Conservation (phyloP, 2,888 invertebrate genomes). For the Nomada hirtipes region DNA sequence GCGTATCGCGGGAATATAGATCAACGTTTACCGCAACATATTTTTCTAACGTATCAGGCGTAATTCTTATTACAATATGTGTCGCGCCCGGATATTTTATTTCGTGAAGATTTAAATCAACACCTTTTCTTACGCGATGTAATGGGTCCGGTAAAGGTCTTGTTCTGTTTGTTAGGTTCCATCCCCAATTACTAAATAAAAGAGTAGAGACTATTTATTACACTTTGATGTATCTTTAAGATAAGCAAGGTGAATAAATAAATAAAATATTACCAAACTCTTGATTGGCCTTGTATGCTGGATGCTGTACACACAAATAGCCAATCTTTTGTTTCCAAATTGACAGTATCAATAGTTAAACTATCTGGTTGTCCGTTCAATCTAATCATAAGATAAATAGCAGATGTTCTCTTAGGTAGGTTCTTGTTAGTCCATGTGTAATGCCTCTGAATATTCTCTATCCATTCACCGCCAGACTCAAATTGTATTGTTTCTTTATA, state of each 20-base stretch:
- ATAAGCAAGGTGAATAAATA: conserved; percentile 13
- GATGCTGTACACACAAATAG: conserved; percentile 90
- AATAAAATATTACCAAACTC: conserved; percentile 86
- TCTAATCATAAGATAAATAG: conserved; percentile 88
- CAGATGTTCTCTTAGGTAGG: conserved; percentile 85
- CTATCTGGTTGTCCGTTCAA: conserved; percentile 86
- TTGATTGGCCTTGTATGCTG: conserved; percentile 85
- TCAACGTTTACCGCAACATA: conserved; percentile 81
- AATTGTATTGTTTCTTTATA: conserved; percentile 82
- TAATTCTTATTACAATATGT: conserved; percentile 89
- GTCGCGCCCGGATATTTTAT: conserved; percentile 85
- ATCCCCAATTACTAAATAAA: conserved; percentile 85
- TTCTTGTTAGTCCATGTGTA: conserved; percentile 85
- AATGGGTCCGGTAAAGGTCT: conserved; percentile 85
- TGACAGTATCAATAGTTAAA: conserved; percentile 88
- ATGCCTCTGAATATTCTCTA: conserved; percentile 84
- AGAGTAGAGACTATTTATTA: conserved; percentile 71
- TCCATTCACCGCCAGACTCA: conserved; percentile 85
- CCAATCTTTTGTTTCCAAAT: conserved; percentile 91
- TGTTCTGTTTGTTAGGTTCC: conserved; percentile 86
- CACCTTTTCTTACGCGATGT: conserved; percentile 84
- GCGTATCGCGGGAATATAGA: conserved; percentile 61
- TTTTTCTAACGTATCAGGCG: conserved; percentile 86
- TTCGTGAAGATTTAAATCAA: conserved; percentile 87
- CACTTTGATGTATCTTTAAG: conserved; percentile 66